Base-by-base conservation (phyloP, 2,113 vertebrate genomes). In the Syngnathus floridae region DNA sequence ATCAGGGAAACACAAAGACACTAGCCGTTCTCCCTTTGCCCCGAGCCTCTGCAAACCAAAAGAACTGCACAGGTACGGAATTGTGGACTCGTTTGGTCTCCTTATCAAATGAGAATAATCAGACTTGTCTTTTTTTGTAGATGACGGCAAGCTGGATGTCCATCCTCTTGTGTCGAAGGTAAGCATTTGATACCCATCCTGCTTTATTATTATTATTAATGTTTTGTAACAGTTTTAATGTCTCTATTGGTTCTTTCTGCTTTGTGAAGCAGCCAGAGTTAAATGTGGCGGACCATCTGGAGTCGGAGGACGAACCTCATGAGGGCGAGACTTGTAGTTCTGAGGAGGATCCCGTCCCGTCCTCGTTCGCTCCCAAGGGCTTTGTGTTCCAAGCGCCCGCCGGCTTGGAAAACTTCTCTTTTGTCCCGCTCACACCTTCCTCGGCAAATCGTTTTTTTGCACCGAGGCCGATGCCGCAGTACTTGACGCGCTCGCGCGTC, bases 321-420 rank as follows among this genome's bases (percentile, higher is more conserved):
- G 12, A 46, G 14, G 13, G 5, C 43, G 1, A 46, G 14, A 5
- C 62, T 60, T 51, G 56, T 68, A 10, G 56, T 13, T 36, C 64
- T 19, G 65, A 76, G 17, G 76, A 81, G 36, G 63, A 80, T 1
- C 65, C 69, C 49, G 56, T 66, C 0, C 83, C 89, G 2, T 41
- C 64, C 0, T 97, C 96, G 8, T 99, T 99, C 69, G 97, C 96
- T 2, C 97, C 96, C 5, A 46, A 90, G 0, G 93, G 92, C 75
- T 99, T 95, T 54, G 60, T 91, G 17, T 98, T 99, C 80, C 90
- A 93, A 70, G 91, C 95, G 2, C 84, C 94, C 1, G 74, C n/a
- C 46, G 94, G 93, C 31, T 76, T 97, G 60, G 79, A 80, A 0
- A 69, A 77, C 22, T 95, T 95, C 65, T 88, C 86, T 75, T 89